Base-by-base conservation (phyloP, 2,113 vertebrate species). In the Serinus canaria region DNA sequence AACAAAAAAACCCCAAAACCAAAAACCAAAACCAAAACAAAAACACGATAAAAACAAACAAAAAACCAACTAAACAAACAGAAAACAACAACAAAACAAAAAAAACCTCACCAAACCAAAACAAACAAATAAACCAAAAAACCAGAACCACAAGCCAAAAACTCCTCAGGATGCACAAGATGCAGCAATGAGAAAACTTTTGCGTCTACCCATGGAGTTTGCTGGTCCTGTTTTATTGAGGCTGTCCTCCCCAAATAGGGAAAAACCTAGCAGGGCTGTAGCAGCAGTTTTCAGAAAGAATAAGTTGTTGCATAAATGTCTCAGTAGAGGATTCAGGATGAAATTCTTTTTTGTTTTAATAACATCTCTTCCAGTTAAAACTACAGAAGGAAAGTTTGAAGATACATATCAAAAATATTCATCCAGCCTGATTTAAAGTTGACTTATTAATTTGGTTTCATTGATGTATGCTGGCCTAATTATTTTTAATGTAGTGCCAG, bases 401-500 rank as follows among this genome's bases (percentile, higher is more conserved):
- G 41, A 78, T 33, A 33, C 0, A 2, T 41, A 50, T 28, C 0
- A 60, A 62, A 89, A 86, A 39, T 21, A 59, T 33, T 56, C 9
- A 68, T 52, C 16, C 25, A 69, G 6, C 1, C 69, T 49, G 13
- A 44, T 63, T 24, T 70, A 44, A 86, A 18, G 10, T 28, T 92
- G 33, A 6, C 75, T 86, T 47, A 52, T 43, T 68, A 33, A 67
- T 86, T 80, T 68, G 4, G 10, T 92, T 93, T 63, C 50, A 56
- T 67, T 93, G 50, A 77, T 77, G 90, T 31, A 72, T 74, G 35
- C 27, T 68, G 47, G 31, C 12, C 68, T 92, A 92, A 83, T 83
- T 96, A 60, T 72, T 95, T 95, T 80, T 75, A 88, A 86, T 75
- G 63, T 1, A 55, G 47, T 77, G 68, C 77, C 55, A 85, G n/a